Evolutionary conservation across 2,888 invertebrate species (phyloP).

Genomic region (Stenodema calcarata): DNA sequence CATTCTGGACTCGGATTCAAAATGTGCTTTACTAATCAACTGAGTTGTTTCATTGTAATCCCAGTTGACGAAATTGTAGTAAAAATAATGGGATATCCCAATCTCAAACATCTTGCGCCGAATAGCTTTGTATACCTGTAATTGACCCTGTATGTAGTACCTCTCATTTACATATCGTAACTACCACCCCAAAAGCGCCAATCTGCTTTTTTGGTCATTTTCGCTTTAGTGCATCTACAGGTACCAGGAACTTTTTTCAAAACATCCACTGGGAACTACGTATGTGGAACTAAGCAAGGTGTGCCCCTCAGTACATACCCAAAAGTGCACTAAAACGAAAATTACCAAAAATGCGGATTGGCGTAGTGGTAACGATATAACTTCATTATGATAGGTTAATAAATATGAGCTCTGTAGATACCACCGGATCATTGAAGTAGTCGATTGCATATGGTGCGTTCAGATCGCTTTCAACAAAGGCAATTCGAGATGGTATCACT

Average conservation of each 20-base stretch:
- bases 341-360: no score
- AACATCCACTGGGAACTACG: no score
- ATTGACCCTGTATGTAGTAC: background rate
- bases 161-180: no score
- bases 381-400: no score
- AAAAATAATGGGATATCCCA: conserved; percentile 64
- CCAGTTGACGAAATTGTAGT: conserved; percentile 68
- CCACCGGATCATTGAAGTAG: conserved; percentile 52
- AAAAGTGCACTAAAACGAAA: no score
- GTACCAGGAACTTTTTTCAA: no score
- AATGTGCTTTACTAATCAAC: conserved; percentile 62
- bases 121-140: conserved; percentile 53
- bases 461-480: conserved; percentile 66
- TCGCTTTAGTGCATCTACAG: no score
- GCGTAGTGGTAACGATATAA: no score
- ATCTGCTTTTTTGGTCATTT: no score
- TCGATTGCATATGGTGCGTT: conserved; percentile 34
- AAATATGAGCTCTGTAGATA: background rate
- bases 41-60: conserved; percentile 58
- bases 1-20: conserved; percentile 64
- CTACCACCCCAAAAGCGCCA: no score
- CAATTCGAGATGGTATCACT: conserved; percentile 66
- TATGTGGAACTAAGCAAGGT: no score
- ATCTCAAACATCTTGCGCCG: conserved; percentile 59
- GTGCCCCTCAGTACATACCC: no score